Conservation (phyloP, 2,888 invertebrate genomes). For the Agonopterix heracliana region DNA sequence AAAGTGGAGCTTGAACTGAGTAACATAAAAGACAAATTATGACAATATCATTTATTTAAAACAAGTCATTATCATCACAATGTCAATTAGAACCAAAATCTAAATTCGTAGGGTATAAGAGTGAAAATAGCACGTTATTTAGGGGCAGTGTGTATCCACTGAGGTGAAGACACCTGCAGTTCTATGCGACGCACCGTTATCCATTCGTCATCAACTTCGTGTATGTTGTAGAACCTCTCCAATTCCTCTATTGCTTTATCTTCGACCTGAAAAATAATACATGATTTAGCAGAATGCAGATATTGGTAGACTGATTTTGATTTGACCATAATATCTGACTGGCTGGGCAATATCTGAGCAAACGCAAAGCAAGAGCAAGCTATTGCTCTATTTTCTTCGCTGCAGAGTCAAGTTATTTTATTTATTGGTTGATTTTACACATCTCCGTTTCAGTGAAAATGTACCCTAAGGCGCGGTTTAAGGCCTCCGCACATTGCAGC, state of each 20-base stretch:
- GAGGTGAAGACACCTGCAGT: constrained; percentile 75
- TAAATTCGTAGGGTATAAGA: not conserved
- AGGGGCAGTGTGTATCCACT: constrained; percentile 73
- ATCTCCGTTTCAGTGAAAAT: no score
- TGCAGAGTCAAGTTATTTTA: no score
- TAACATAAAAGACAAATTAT: no score
- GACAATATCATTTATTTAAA: no score
- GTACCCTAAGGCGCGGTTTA: no score
- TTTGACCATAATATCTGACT: no score
- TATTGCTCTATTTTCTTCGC: no score
- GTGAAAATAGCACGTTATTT: constrained; percentile 52
- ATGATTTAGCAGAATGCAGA: not conserved
- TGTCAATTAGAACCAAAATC: not conserved
- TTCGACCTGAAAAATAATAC: constrained; percentile 80
- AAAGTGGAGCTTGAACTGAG: no score
- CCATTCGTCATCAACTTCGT: constrained; percentile 81
- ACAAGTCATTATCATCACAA: not conserved
- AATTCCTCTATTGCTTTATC: constrained; percentile 91
- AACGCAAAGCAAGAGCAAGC: no score
- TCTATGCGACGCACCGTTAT: constrained; percentile 82
- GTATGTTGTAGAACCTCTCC: constrained; percentile 82
- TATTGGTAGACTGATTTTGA: not conserved
- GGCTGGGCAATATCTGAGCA: no score
- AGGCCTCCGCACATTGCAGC: no score
- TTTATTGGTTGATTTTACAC: no score